Base-by-base conservation (phyloP, 2,113 vertebrate species). In the Nibea albiflora region DNA sequence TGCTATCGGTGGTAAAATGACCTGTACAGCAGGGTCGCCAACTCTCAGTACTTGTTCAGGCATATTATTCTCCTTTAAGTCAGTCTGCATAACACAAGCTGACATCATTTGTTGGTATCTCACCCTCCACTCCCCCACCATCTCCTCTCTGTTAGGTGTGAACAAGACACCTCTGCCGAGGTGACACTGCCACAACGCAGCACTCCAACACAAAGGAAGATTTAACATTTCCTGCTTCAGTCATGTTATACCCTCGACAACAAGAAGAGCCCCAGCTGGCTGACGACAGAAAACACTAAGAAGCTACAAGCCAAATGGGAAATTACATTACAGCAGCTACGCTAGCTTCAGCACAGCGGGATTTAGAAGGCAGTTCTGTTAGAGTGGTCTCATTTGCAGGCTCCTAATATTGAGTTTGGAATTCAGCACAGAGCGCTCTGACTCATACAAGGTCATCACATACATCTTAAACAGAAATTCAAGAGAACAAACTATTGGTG, bases 321-420 rank as follows among this genome's bases (percentile, higher is more conserved):
- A 89, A 86, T 81, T 52, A 62, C 49, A 84, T 81, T 84, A 78
- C 49, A 66, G 20, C 64, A 80, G 20, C 69, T 83, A 80, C 74
- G 64, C 76, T 66, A 78, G 73, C 52, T 58, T 73, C 76, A 31
- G 54, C 2, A 10, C 52, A 57, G 74, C 35, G 1, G 67, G 78
- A 42, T 66, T 85, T 69, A 20, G n/a, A 56, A 77, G 78, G 35
- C 35, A 69, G 61, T 83, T 84, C 22, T 80, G 42, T 70, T 47
- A 24, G 64, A 65, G 53, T 65, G 28, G 31, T 60, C 66, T 70
- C 63, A 76, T 81, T 84, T 81, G 56, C 66, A 42, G 61, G 20
- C 62, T 52, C 26, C 39, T 83, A 85, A 88, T 83, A n/a, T 74
- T 69, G 76, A 61, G 65, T 90, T 83, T 78, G 44, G 69, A 61